These are phyloP conservation scores for Perca schrenkii DNA, from an alignment of 2,113 vertebrate species.

Conservation along the genomic window DNA sequence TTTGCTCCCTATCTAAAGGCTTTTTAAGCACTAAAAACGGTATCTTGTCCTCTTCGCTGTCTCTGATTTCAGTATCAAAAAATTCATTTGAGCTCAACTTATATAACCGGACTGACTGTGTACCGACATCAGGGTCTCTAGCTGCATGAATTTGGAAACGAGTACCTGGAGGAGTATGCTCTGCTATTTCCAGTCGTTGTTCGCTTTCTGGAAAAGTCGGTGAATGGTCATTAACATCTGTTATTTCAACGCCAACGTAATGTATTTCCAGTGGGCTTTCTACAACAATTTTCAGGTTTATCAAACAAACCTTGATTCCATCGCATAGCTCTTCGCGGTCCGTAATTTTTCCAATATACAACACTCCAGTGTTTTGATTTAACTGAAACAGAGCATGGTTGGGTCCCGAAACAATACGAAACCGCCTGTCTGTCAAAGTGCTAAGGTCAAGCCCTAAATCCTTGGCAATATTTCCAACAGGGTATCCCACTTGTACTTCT, in stretches of 20 bases:
- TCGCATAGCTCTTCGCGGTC: constrained; percentile 81
- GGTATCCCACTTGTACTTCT: constrained; percentile 62
- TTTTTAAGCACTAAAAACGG: constrained; percentile 74
- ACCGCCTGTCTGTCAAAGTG: constrained; percentile 60
- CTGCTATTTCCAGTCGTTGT: constrained; percentile 72
- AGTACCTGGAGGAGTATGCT: constrained; percentile 65
- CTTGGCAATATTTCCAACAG: constrained; percentile 81
- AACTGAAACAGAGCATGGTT: constrained; percentile 69
- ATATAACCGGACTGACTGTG: constrained; percentile 62
- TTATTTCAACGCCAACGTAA: constrained; percentile 79
- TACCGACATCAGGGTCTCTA: constrained; percentile 68
- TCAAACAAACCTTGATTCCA: constrained; percentile 63
- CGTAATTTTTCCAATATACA: constrained; percentile 60
- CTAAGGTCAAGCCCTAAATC: constrained; percentile 78
- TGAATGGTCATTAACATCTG: constrained; percentile 76
- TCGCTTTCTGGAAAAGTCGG: constrained; percentile 73
- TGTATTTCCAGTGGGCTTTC: constrained; percentile 83
- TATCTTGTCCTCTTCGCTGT: constrained; percentile 73
- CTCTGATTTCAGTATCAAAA: constrained; percentile 75
- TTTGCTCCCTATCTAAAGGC: constrained; percentile 76
- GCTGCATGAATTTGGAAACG: constrained; percentile 79
- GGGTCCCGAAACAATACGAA: constrained; percentile 78
- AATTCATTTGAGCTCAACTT: constrained; percentile 47
- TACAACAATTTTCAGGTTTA: constrained; percentile 80
- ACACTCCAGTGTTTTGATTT: constrained; percentile 76